Percentiles rank a stretch among this genome's conserved stretches.
These are phyloP conservation scores for Vulpes vulpes DNA, from an alignment of 2,113 vertebrate genomes.

Conservation along the genomic window DNA sequence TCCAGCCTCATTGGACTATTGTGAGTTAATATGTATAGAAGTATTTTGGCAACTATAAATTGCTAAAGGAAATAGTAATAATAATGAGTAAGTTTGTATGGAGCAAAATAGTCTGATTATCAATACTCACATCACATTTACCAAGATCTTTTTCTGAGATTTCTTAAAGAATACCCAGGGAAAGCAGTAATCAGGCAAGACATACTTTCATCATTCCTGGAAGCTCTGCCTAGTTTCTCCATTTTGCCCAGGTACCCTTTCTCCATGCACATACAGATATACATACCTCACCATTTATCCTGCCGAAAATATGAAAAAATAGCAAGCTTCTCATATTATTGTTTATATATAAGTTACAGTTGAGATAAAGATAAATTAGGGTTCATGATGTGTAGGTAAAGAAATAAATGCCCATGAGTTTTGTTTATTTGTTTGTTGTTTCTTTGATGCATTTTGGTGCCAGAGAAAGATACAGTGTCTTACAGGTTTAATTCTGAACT, in stretches of 20 bases:
- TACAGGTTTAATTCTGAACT: constrained; percentile 26
- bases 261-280: not conserved
- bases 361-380: constrained; percentile 41
- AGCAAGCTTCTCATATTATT: not conserved
- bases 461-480: constrained; percentile 25
- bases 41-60: constrained; percentile 18
- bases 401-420: constrained; percentile 25
- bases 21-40: constrained; percentile 22
- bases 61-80: not conserved
- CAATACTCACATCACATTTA: not conserved
- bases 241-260: not conserved
- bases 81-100: not conserved
- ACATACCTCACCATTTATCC: not conserved
- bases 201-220: not conserved
- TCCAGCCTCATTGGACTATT: not conserved
- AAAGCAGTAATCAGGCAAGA: not conserved
- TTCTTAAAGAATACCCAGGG: not conserved
- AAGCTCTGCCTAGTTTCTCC: not conserved
- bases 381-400: constrained; percentile 27
- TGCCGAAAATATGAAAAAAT: constrained; percentile 54
- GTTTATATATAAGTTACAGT: constrained; percentile 46
- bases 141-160: not conserved
- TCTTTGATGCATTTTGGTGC: not conserved
- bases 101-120: not conserved
- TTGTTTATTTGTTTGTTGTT: constrained; percentile 43